Conservation (phyloP, 2,797 vertebrate genomes). For the Todus mexicanus region DNA sequence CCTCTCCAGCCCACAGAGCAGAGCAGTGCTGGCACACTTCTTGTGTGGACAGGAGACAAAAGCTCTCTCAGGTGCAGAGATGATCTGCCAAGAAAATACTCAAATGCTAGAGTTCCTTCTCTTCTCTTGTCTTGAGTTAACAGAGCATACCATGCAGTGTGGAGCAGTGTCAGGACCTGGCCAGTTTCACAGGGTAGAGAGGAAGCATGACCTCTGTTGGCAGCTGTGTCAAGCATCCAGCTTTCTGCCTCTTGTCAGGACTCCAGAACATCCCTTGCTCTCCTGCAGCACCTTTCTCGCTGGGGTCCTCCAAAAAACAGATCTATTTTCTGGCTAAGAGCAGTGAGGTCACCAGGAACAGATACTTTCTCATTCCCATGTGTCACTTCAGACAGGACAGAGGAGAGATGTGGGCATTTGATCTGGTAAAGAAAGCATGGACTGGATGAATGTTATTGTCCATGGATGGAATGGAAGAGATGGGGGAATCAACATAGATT, state of each 20-base stretch:
- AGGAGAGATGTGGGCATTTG: background rate
- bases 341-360: background rate
- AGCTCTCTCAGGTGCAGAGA: background rate
- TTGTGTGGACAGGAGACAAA: background rate
- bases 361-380: background rate
- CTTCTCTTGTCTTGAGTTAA: background rate
- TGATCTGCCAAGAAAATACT: background rate
- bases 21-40: background rate
- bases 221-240: background rate
- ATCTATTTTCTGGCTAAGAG: background rate
- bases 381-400: background rate
- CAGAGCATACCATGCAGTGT: background rate
- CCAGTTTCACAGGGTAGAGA: background rate
- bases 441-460: background rate
- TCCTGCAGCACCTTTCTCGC: background rate
- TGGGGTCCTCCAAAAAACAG: background rate
- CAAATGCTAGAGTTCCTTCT: background rate
- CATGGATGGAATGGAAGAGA: background rate
- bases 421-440: background rate
- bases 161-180: background rate
- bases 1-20: background rate
- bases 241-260: background rate
- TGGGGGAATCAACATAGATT: background rate
- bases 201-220: background rate
- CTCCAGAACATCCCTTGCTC: background rate